A percentile compares a stretch with the other conserved stretches of the same genome.
Conservation (phyloP, 2,797 vertebrate genomes). For the Malurus splendens region DNA sequence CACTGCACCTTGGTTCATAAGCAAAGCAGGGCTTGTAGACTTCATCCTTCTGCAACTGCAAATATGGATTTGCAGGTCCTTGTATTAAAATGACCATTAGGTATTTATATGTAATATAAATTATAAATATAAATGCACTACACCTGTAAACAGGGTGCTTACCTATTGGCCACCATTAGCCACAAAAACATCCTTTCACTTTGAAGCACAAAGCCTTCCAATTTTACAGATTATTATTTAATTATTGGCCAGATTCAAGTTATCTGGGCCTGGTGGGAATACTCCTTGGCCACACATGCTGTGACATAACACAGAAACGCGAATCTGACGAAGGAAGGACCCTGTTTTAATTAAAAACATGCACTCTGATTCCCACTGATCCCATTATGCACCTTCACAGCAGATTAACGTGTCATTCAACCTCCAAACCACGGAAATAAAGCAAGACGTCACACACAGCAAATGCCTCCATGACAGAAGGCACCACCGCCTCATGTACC, state of each 20-base stretch:
- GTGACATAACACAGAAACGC: not conserved
- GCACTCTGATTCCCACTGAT: not conserved
- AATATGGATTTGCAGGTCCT: not conserved
- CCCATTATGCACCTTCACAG: not conserved
- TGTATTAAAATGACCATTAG: not conserved
- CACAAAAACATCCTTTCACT: not conserved
- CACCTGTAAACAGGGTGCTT: not conserved
- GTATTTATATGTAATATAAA: not conserved
- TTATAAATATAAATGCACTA: too few species aligned
- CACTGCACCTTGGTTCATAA: not conserved
- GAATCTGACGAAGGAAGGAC: not conserved
- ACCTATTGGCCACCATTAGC: not conserved
- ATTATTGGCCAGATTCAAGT: not conserved
- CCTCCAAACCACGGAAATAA: not conserved
- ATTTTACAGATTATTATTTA: not conserved
- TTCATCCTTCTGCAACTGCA: not conserved
- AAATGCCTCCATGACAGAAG: not conserved
- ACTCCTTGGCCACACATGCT: not conserved
- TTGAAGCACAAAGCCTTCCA: not conserved
- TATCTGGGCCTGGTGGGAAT: not conserved
- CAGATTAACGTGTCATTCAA: not conserved
- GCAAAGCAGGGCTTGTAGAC: not conserved
- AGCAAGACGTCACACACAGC: not conserved
- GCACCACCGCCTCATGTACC: not conserved
- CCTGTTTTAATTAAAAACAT: constrained; percentile 5